A percentile compares a stretch with the other conserved stretches of the same genome.
Conservation (phyloP, 2,113 vertebrate species). For the Seriola quinqueradiata region DNA sequence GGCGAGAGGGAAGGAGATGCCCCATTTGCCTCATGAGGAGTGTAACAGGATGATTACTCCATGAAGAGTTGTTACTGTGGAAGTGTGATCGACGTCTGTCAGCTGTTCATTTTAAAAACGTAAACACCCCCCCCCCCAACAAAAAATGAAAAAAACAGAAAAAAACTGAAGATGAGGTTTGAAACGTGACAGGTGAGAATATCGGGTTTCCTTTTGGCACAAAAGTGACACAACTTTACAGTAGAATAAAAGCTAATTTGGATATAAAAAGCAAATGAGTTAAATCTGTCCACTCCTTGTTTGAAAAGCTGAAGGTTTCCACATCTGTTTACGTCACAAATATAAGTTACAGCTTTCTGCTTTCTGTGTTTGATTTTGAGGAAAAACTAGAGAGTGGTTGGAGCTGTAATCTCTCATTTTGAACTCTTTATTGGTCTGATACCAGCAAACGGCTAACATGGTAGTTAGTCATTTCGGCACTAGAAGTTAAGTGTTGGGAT, state of each 20-base stretch:
- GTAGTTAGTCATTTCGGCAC: background rate
- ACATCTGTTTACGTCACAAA: background rate
- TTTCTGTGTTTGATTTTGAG: background rate
- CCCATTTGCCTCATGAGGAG: constrained; percentile 52
- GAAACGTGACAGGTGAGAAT: background rate
- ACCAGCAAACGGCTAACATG: background rate
- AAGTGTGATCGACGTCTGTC: constrained; percentile 13
- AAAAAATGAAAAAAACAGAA: background rate
- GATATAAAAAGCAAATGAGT: background rate
- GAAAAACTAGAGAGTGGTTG: too few relatives aligned
- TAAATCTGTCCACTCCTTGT: background rate
- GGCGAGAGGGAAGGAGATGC: constrained; percentile 44
- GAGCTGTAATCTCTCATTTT: background rate
- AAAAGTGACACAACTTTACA: background rate
- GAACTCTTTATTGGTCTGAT: background rate
- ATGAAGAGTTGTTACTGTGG: constrained; percentile 21
- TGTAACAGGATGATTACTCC: constrained; percentile 44
- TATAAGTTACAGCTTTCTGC: too few relatives aligned
- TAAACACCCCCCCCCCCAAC: background rate
- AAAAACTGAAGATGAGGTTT: background rate
- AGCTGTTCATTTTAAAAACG: constrained; percentile 6
- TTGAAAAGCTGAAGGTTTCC: background rate
- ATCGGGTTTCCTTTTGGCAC: background rate
- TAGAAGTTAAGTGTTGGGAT: background rate
- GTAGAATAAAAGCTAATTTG: background rate